Conservation (phyloP, 2,113 vertebrate species). For the Glareola pratincola region DNA sequence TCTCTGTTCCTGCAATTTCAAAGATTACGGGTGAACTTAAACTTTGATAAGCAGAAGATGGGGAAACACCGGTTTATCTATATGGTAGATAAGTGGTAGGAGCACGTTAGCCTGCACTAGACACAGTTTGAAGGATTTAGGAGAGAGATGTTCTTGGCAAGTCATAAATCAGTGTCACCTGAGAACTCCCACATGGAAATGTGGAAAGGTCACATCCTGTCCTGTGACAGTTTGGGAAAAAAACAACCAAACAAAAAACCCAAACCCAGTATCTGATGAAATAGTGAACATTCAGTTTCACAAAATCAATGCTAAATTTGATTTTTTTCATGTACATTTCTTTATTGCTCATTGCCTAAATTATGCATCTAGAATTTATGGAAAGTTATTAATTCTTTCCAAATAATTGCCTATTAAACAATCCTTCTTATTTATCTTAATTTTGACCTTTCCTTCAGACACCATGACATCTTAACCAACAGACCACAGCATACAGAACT, state of each 20-base stretch:
- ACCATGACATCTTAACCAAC: not conserved
- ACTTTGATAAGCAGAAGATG: not conserved
- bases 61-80: not conserved
- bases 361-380: not conserved
- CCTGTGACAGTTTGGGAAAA: not conserved
- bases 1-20: not conserved
- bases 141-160: not conserved
- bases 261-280: not conserved
- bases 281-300: not conserved
- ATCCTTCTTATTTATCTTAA: not conserved
- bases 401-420: not conserved
- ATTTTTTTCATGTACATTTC: not conserved
- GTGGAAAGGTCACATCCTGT: not conserved
- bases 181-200: not conserved
- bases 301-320: not conserved
- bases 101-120: not conserved
- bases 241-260: fast-evolving
- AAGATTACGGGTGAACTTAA: not conserved
- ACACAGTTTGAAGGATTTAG: not conserved
- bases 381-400: not conserved
- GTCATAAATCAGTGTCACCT: not conserved
- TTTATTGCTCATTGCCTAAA: not conserved
- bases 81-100: not conserved
- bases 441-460: constrained; percentile 5
- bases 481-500: not conserved